Evolutionary conservation across 2,113 vertebrate species (phyloP), one percentile per base, ranked within the genome.

Genomic region (Vulpes lagopus): DNA sequence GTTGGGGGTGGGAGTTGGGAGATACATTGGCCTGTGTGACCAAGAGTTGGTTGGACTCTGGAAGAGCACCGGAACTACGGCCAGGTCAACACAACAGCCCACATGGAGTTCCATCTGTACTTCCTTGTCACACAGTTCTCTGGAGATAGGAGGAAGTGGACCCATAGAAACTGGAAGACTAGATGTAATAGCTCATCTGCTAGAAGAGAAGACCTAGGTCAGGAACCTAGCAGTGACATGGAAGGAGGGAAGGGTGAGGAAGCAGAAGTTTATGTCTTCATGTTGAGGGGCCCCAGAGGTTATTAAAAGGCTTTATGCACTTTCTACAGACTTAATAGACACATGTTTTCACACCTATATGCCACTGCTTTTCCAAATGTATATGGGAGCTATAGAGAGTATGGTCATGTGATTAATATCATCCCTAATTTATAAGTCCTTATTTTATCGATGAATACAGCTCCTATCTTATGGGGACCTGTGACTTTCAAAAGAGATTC

Each of bases 401-500:
- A 17, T 84, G 22, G 57, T 87, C 59, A 89, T 59, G 8, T 32
- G 64, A 85, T 69, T 91, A 53, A 80, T 82, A 86, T 69, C 25
- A 86, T 69, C 30, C 49, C n/a, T 71, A 69, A 57, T 69, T 88
- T 79, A 65, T 35, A 81, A 51, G 22, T 86, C 53, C 85, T 79
- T 88, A 65, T 83, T 32, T 84, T 51, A 16, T 89, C 91, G 62
- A 0, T 35, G 23, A 96, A 74, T 62, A 57, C 11, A 87, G 17
- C 35, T 43, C 12, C 2, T 88, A 16, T 83, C 59, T n/a, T n/a
- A 55, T 25, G n/a, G 32, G 60, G n/a, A 64, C 10, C 27, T 16
- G n/a, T 57, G 10, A 81, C 82, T 89, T 94, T 62, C 64, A 83
- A 67, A 91, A 64, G 74, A 88, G 15, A 83, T 84, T 67, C 53